A percentile compares a stretch with the other conserved stretches of the same genome.
These are phyloP conservation scores for Sylvia borin DNA, from an alignment of 2,797 vertebrate genomes.

Conservation along the genomic window DNA sequence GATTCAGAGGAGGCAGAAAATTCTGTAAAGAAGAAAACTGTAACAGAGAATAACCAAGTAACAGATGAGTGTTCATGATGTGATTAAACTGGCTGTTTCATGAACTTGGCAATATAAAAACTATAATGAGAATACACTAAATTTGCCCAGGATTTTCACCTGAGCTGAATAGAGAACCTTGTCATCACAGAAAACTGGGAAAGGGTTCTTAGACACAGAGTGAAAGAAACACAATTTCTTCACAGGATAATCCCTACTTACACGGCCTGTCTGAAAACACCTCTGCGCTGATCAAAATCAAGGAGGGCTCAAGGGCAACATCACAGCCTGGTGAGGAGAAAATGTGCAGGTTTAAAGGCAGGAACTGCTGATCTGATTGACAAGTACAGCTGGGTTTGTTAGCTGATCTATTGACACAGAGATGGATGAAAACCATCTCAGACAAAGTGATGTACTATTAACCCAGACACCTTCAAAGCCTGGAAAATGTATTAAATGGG, in stretches of 20 bases:
- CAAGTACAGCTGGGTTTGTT: not conserved
- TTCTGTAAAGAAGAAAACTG: not conserved
- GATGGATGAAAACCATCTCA: not conserved
- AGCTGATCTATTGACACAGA: not conserved
- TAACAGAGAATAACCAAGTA: not conserved
- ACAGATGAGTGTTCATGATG: not conserved
- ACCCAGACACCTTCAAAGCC: not conserved
- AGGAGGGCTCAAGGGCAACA: not conserved
- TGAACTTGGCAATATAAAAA: not conserved
- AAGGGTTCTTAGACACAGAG: not conserved
- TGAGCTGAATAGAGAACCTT: not conserved
- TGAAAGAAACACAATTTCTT: not conserved
- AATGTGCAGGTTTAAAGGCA: not conserved
- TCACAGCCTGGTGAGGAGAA: not conserved
- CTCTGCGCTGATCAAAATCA: not conserved
- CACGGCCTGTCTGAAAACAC: not conserved
- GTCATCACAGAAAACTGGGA: not conserved
- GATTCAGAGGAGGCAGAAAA: not conserved
- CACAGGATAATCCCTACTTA: not conserved
- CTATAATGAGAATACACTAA: not conserved
- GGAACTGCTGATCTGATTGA: not conserved
- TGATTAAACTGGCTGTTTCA: not conserved
- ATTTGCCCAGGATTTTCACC: not conserved
- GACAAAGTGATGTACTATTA: not conserved
- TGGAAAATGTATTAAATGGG: not conserved